These are phyloP conservation scores for Diprion similis DNA, from an alignment of 1,140 invertebrate species.

Conservation along the genomic window DNA sequence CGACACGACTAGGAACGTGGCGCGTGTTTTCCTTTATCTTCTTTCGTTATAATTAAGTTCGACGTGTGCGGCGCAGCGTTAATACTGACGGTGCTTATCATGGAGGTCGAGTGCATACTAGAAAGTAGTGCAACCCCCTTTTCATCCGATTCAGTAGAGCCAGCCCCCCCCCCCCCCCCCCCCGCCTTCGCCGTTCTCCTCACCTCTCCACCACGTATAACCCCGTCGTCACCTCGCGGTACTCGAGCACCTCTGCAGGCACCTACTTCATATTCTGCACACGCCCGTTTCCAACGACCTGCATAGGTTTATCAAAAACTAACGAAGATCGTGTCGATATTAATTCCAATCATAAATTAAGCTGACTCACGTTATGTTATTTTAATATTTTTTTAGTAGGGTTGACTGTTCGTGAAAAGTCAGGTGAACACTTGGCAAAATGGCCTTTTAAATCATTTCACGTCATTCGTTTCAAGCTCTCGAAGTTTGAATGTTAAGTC, in stretches of 20 bases:
- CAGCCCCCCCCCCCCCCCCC: background rate
- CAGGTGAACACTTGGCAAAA: too few species aligned
- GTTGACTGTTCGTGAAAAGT: too few species aligned
- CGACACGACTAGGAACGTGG: background rate
- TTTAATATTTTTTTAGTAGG: too few species aligned
- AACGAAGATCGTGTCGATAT: too few species aligned
- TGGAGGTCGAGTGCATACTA: slow-evolving; percentile 38
- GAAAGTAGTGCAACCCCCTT: slow-evolving; percentile 30
- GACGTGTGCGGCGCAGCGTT: slow-evolving; percentile 28
- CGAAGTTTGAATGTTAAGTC: too few species aligned
- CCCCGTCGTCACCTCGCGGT: slow-evolving; percentile 20
- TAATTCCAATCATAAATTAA: too few species aligned
- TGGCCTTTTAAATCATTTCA: too few species aligned
- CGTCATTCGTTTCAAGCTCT: too few species aligned
- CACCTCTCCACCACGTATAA: too few species aligned
- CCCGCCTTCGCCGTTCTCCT: background rate
- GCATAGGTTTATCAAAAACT: too few species aligned
- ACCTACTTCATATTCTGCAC: slow-evolving; percentile 30
- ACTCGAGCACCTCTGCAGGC: slow-evolving; percentile 13
- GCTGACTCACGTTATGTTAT: too few species aligned
- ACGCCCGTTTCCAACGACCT: background rate
- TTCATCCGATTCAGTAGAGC: slow-evolving; percentile 11
- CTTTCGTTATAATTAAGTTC: slow-evolving; percentile 39
- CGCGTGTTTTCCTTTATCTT: slow-evolving; percentile 30
- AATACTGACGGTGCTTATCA: slow-evolving; percentile 32